Percentiles rank a stretch among this genome's conserved stretches.
Conservation (phyloP, 2,888 invertebrate genomes). For the Drosophila limbata region DNA sequence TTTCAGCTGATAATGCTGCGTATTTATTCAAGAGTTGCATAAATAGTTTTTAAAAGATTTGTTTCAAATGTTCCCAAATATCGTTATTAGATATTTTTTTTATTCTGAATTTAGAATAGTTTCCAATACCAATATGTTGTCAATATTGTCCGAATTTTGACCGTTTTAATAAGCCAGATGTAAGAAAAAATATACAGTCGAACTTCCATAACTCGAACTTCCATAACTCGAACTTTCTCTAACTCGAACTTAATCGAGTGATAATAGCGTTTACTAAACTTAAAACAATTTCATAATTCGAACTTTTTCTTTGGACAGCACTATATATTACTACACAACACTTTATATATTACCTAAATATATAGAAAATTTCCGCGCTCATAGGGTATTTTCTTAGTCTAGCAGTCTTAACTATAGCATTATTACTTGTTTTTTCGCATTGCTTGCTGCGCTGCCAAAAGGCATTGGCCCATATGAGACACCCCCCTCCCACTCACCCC, state of each 20-base stretch:
- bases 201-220: no score
- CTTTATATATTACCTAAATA: no score
- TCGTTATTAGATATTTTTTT: background rate
- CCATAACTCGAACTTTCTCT: no score
- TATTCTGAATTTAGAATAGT: background rate
- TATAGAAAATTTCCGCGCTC: no score
- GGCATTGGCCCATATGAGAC: conserved; percentile 70
- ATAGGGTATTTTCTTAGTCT: conserved; percentile 20
- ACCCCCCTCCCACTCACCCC: background rate
- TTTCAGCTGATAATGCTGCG: background rate
- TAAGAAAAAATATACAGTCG: no score
- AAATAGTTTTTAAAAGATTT: background rate
- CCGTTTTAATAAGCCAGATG: no score
- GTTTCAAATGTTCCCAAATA: background rate
- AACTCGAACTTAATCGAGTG: no score
- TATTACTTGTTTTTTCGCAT: conserved; percentile 46
- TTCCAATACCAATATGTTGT: background rate
- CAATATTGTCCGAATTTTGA: no score
- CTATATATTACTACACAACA: no score
- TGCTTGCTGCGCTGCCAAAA: conserved; percentile 57
- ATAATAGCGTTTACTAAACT: no score
- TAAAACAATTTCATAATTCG: no score
- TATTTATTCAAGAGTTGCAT: background rate
- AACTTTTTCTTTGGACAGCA: no score
- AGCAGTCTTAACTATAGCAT: background rate